Percentiles rank a stretch among this genome's conserved stretches.
These are phyloP conservation scores for Xerus inauris DNA, from an alignment of 2,113 vertebrate species.

Conservation along the genomic window DNA sequence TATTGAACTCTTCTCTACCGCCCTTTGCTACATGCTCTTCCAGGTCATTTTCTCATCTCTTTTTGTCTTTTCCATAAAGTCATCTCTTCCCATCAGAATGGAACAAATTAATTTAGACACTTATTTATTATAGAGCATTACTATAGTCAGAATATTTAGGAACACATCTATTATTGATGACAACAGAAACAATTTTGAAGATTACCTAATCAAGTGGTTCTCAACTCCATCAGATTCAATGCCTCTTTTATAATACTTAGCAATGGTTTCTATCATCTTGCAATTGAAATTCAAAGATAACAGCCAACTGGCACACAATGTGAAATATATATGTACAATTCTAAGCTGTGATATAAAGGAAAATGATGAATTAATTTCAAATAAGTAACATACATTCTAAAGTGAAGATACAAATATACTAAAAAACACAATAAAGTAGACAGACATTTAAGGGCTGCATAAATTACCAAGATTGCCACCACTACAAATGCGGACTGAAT, in stretches of 20 bases:
- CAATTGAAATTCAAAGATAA: slow-evolving; percentile 23
- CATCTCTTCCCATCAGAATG: not conserved
- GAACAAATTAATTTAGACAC: not conserved
- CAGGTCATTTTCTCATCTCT: slow-evolving; percentile 1
- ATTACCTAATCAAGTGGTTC: not conserved
- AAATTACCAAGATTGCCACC: not conserved
- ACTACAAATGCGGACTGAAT: not conserved
- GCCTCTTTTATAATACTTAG: not conserved
- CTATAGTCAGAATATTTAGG: not conserved
- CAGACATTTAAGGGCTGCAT: not conserved
- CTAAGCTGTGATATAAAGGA: not conserved
- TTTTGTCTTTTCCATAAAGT: not conserved
- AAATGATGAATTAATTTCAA: slow-evolving; percentile 16
- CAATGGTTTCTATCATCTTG: not conserved
- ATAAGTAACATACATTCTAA: not conserved
- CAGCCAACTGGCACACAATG: not conserved
- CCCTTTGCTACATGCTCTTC: not conserved
- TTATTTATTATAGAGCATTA: not conserved
- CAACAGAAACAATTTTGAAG: not conserved
- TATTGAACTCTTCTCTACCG: not conserved
- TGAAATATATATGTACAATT: not conserved
- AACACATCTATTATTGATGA: not conserved
- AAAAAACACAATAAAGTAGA: not conserved
- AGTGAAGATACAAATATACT: not conserved
- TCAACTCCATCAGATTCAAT: not conserved